Base-by-base conservation (phyloP, 2,113 vertebrate species). In the Macquaria ambigua region DNA sequence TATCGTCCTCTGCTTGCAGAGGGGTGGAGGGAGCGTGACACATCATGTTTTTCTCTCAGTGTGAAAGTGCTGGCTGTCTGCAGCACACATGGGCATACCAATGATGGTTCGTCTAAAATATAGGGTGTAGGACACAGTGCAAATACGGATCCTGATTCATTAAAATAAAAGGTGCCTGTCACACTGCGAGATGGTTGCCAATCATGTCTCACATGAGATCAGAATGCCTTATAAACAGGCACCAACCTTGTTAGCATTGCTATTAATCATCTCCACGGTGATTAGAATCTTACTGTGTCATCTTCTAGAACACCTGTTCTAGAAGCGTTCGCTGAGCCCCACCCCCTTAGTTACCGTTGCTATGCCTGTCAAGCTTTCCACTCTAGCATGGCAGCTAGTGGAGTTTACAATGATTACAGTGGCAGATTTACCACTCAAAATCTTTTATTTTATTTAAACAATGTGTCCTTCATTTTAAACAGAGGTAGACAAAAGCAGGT, bases 1-100 rank as follows among this genome's bases (percentile, higher is more conserved):
- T 79, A 88, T 90, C 74, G 84, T 90, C 90, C 90, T 93, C 88
- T 81, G 80, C 83, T 81, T 78, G 41, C 55, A 67, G 66, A 68
- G 46, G 4, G 14, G 39, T 63, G 52, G 62, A n/a, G 48, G 78
- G 73, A 89, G 83, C 3, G 18, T 91, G 90, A 92, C 87, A 81
- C 89, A 87, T 92, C 75, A 21, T 67, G 70, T 88, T 92, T 84
- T 82, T 69, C 81, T 88, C 55, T 55, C n/a, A 1, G 41, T 82
- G 53, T 70, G 63, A 77, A 83, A 76, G 83, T 52, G 37, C 4
- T 74, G 87, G 70, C 76, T 81, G 77, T 85, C 77, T 85, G 88
- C 78, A 80, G 82, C 62, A 64, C 53, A 6, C 2, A 31, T 31
- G 28, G 31, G 73, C 70, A 67, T 74, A 78, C 70, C 78, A 82